Evolutionary conservation across 2,888 invertebrate species (phyloP).

Genomic region (Caenorhabditis panamensis): DNA sequence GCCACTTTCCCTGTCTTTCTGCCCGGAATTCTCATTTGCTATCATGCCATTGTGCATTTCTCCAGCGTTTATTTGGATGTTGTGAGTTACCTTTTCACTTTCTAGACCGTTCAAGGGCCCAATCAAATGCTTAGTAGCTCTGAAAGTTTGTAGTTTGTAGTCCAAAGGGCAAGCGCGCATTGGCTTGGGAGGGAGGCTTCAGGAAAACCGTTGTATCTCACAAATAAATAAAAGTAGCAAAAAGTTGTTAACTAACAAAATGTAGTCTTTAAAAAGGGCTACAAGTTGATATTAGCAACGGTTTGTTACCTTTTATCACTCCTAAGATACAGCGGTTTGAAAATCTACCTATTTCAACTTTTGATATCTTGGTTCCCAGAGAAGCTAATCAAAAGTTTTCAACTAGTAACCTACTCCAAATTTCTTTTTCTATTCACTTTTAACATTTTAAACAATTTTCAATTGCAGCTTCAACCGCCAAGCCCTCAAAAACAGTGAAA

Average conservation of each 20-base stretch:
- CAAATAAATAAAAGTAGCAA: no score
- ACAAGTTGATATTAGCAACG: no score
- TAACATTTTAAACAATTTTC: background rate
- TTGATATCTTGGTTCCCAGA: background rate
- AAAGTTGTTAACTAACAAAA: no score
- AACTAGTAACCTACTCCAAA: background rate
- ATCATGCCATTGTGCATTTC: slow-evolving; percentile 65
- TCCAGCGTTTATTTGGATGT: slow-evolving; percentile 60
- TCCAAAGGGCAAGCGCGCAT: background rate
- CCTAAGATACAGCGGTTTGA: no score
- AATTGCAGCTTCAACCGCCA: slow-evolving; percentile 2
- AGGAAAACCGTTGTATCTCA: no score
- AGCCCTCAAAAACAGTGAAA: background rate
- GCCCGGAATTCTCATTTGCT: slow-evolving; percentile 69
- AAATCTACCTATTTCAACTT: no score
- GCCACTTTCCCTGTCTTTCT: slow-evolving; percentile 65
- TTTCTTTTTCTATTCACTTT: background rate
- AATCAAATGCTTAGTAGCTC: background rate
- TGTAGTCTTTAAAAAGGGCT: no score
- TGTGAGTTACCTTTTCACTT: slow-evolving; percentile 34
- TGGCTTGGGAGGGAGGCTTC: no score
- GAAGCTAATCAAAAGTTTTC: background rate
- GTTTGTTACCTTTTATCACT: no score
- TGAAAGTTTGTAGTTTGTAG: background rate
- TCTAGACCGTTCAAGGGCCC: no score